phyloP scores from a whole-genome alignment of 2,113 vertebrate genomes.

The Ciconia maguari region DNA sequence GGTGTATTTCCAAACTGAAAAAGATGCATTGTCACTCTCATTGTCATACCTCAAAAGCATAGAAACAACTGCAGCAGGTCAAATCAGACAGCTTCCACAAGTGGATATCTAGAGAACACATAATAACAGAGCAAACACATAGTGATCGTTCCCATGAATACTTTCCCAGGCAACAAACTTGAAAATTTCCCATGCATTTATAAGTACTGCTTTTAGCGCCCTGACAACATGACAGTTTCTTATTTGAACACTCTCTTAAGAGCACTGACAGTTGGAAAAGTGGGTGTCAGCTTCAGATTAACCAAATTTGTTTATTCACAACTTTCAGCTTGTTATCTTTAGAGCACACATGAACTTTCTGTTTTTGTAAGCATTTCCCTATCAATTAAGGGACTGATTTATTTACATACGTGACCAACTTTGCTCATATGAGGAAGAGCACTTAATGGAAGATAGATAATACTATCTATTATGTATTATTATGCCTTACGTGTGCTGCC shows the following conservation, averaged over 20 bases:
- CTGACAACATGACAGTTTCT: neutral
- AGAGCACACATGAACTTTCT: neutral
- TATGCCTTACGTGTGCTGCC: neutral
- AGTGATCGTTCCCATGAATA: neutral
- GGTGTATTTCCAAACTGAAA: neutral
- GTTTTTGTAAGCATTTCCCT: neutral
- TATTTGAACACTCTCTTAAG: neutral
- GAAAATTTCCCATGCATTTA: neutral
- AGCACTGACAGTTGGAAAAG: neutral
- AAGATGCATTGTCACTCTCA: neutral
- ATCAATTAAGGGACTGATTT: neutral
- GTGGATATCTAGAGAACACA: neutral
- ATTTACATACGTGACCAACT: neutral
- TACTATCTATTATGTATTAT: neutral
- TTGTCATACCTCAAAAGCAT: neutral
- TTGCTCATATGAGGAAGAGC: neutral
- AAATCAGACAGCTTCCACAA: neutral
- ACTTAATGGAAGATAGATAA: neutral
- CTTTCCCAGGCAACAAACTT: neutral
- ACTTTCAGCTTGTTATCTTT: neutral
- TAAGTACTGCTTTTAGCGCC: neutral
- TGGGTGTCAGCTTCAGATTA: neutral
- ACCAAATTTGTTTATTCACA: neutral
- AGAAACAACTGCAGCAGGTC: neutral
- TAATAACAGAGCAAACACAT: neutral